Percentiles rank a stretch among this genome's conserved stretches.
Conservation (phyloP, 2,113 vertebrate genomes). For the Alectura lathami region DNA sequence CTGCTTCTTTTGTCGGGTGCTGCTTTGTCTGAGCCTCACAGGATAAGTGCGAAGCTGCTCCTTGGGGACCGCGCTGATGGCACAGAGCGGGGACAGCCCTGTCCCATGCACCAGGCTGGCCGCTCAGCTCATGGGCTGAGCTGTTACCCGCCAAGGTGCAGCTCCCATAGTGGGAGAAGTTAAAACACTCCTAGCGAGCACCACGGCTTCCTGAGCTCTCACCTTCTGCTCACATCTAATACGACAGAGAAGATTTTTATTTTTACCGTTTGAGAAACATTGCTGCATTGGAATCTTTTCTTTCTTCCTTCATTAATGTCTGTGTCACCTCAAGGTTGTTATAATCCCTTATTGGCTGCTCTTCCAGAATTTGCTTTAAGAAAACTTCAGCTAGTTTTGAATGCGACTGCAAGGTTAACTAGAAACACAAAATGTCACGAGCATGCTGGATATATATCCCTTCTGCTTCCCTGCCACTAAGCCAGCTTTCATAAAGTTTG, state of each 20-base stretch:
- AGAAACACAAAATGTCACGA: constrained; percentile 38
- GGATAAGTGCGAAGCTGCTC: neutral
- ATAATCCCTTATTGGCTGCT: constrained; percentile 22
- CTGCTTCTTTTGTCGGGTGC: neutral
- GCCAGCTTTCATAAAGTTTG: constrained; percentile 49
- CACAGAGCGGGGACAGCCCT: neutral
- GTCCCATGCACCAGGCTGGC: neutral
- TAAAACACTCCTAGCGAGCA: fast-evolving
- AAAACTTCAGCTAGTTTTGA: constrained; percentile 48
- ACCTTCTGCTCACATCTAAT: constrained; percentile 10
- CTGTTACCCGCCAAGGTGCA: neutral
- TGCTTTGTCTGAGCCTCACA: neutral
- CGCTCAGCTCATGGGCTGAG: neutral
- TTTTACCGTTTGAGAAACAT: neutral
- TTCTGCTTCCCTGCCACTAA: constrained; percentile 12
- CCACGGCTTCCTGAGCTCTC: neutral
- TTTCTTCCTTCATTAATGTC: constrained; percentile 34
- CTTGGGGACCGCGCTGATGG: neutral
- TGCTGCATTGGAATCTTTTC: neutral
- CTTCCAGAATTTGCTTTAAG: constrained; percentile 28
- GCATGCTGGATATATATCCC: constrained; percentile 2
- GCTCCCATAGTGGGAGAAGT: neutral
- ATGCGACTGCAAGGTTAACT: constrained; percentile 25
- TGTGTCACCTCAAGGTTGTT: constrained; percentile 37
- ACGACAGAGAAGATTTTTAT: neutral